Base-by-base conservation (phyloP, 2,113 vertebrate genomes). In the Rhabdornis inornatus region DNA sequence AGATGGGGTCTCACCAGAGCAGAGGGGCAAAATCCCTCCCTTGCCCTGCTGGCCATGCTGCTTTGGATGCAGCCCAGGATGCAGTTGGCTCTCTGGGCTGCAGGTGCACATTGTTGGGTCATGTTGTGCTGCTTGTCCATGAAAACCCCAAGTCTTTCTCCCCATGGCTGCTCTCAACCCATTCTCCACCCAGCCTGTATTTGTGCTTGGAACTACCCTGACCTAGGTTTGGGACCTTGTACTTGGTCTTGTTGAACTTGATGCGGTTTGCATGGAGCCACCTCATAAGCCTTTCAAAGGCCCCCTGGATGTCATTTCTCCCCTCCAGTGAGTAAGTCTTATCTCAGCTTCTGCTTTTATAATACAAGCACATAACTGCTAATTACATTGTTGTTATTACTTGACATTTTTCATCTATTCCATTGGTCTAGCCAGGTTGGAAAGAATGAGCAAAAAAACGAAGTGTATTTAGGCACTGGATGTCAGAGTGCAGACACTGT, bases 31-130 rank as follows among this genome's bases (percentile, higher is more conserved):
- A 57, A 57, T 72, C 27, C 11, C 5, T 80, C 31, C 9, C 35
- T 64, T 18, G 13, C 24, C 15, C 15, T 81, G 18, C 77, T 81
- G 52, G 3, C 33, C 28, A 7, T 0, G 0, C 20, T 75, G 52
- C 33, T 57, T 21, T 68, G 55, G 44, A 30, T 60, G 23, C 39
- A 60, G 45, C 28, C 13, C 24, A 12, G 39, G 28, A 45, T 30
- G 17, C 4, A 23, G 13, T 1, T 60, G 45, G 33, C 61, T 68
- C 53, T 75, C n/a, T 75, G 39, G 52, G 33, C 30, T 89, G n/a
- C 24, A 18, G 11, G 13, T 3, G 6, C 24, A 12, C 39, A 2
- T 21, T 45, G 10, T 21, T 12, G 45, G 20, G 6, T 31, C 28
- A 12, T 30, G 28, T 52, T 22, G 6, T 37, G 23, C 33, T 66